Evolutionary conservation across 1,140 invertebrate genomes (phyloP).

Genomic region (Mizuhopecten yessoensis): DNA sequence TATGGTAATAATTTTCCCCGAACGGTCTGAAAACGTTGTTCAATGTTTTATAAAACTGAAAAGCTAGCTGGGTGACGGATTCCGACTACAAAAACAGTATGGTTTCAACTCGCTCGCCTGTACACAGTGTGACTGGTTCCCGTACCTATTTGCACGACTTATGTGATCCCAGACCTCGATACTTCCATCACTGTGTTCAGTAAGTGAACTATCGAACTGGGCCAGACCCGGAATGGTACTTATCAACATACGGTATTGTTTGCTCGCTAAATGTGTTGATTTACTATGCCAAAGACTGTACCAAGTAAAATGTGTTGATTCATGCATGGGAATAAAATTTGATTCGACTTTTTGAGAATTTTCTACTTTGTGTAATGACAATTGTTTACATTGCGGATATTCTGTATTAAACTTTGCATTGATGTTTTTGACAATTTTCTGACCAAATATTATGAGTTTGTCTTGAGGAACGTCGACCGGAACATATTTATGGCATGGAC

Average conservation of each 20-base stretch:
- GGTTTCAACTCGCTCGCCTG: background rate
- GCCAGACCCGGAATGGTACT: background rate
- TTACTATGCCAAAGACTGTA: background rate
- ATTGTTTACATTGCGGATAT: background rate
- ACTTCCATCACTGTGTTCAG: background rate
- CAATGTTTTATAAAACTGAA: too few species aligned
- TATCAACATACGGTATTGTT: background rate
- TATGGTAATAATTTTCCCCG: too few species aligned
- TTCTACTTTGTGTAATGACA: background rate
- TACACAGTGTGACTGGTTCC: background rate
- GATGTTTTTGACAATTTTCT: slow-evolving; percentile 66
- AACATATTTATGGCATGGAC: slow-evolving; percentile 80
- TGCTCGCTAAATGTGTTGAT: background rate
- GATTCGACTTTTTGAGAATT: background rate
- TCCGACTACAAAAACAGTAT: background rate
- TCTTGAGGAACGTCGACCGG: background rate
- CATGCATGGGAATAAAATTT: background rate
- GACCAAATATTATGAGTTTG: slow-evolving; percentile 51
- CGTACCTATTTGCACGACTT: slow-evolving; percentile 4
- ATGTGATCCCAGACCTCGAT: background rate
- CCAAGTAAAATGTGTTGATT: background rate
- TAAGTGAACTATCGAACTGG: background rate
- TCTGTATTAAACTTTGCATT: slow-evolving; percentile 60
- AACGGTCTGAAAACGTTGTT: too few species aligned
- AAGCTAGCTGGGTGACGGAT: too few species aligned